A percentile compares a stretch with the other conserved stretches of the same genome.
Evolutionary conservation across 2,888 invertebrate species (phyloP).

Genomic region (Halictus ligatus): DNA sequence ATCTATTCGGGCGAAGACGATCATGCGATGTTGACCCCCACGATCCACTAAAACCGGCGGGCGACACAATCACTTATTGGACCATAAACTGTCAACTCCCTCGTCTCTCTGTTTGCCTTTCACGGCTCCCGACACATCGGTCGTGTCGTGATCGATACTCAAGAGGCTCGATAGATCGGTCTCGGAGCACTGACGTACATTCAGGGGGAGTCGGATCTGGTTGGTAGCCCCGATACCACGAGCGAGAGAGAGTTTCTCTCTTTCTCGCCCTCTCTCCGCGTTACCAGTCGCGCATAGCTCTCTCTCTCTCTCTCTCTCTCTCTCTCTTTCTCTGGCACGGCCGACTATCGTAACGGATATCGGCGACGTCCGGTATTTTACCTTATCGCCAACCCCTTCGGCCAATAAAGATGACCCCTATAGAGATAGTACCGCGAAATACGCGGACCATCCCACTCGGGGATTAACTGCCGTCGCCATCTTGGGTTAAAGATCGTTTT

Average conservation of each 20-base stretch:
- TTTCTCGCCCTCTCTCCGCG: conserved; percentile 31
- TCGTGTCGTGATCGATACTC: conserved; percentile 51
- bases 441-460: conserved; percentile 73
- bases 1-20: conserved; percentile 3
- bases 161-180: conserved; percentile 53
- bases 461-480: conserved; percentile 76
- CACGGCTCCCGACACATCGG: conserved; percentile 29
- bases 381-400: conserved; percentile 77
- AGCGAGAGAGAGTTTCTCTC: conserved; percentile 35
- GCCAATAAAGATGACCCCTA: conserved; percentile 79
- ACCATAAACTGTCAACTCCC: conserved; percentile 46
- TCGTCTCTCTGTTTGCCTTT: conserved; percentile 42
- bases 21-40: conserved; percentile 17
- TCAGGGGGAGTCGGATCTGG: conserved; percentile 44
- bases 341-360: conserved; percentile 73
- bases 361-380: conserved; percentile 76
- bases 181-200: conserved; percentile 47
- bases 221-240: conserved; percentile 52
- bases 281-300: conserved; percentile 18
- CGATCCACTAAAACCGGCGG: conserved; percentile 28
- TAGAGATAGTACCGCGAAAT: conserved; percentile 77
- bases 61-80: conserved; percentile 54
- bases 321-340: conserved; percentile 38
- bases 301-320: conserved; percentile 32
- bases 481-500: conserved; percentile 74